Evolutionary conservation across 2,888 invertebrate genomes (phyloP).

Genomic region (Ditylenchus weischeri): DNA sequence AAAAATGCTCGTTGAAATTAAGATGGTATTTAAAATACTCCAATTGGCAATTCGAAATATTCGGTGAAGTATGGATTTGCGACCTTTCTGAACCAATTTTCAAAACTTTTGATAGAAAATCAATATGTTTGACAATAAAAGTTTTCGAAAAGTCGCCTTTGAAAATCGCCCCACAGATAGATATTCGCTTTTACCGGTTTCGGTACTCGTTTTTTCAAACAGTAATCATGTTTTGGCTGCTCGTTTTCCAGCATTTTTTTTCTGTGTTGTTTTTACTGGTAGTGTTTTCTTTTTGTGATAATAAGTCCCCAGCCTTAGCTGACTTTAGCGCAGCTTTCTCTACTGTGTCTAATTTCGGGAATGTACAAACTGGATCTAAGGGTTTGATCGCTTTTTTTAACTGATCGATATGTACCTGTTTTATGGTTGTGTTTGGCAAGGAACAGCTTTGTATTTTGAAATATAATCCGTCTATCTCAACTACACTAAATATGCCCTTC

Average conservation of each 20-base stretch:
- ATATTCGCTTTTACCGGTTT: neutral
- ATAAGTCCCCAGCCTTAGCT: too few species aligned
- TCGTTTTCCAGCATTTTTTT: neutral
- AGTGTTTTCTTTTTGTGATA: neutral
- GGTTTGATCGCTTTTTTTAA: constrained; percentile 15
- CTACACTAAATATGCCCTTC: constrained; percentile 16
- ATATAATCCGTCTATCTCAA: constrained; percentile 13
- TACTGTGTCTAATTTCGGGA: neutral
- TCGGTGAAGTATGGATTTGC: too few species aligned
- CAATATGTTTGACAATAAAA: too few species aligned
- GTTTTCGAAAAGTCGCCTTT: too few species aligned
- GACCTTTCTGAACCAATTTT: too few species aligned
- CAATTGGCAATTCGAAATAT: too few species aligned
- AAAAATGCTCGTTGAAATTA: too few species aligned
- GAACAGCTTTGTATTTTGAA: constrained; percentile 17
- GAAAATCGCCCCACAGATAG: too few species aligned
- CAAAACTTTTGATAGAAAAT: too few species aligned
- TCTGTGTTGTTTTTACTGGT: neutral
- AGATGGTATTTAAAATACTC: too few species aligned
- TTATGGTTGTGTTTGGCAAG: constrained; percentile 19
- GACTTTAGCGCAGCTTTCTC: neutral
- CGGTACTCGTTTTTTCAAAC: neutral
- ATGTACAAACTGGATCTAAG: neutral
- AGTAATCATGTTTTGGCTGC: neutral
- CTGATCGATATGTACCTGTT: constrained; percentile 27